Evolutionary conservation across 1,140 invertebrate genomes (phyloP).

Genomic region (Meloidogyne floridensis): DNA sequence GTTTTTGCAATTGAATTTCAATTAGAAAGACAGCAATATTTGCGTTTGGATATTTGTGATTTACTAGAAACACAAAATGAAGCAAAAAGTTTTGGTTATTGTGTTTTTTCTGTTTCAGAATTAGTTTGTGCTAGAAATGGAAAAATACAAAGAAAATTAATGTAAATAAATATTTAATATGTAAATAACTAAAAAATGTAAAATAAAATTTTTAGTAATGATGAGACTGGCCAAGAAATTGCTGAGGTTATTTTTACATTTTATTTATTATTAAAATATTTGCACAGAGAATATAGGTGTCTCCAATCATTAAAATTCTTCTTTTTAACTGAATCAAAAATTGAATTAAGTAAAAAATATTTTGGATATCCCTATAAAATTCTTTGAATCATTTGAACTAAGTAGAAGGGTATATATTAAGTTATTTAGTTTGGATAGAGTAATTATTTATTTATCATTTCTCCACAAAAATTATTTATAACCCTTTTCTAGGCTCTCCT

Average conservation of each 20-base stretch:
- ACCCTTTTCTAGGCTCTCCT: conserved; percentile 29
- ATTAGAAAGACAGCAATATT: conserved; percentile 42
- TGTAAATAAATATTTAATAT: conserved; percentile 37
- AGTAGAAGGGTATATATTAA: no score
- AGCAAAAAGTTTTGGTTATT: conserved; percentile 49
- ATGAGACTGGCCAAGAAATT: conserved; percentile 49
- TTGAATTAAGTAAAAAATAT: no score
- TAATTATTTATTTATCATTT: no score
- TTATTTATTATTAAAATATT: background rate
- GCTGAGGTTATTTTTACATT: conserved; percentile 34
- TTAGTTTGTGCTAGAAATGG: conserved; percentile 34
- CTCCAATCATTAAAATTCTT: no score
- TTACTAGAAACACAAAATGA: conserved; percentile 26
- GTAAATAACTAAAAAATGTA: conserved; percentile 19
- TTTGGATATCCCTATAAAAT: no score
- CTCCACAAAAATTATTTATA: no score
- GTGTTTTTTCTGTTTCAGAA: conserved; percentile 55
- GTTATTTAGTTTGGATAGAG: no score
- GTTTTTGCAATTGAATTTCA: conserved; percentile 60
- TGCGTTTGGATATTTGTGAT: conserved; percentile 5
- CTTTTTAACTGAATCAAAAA: background rate
- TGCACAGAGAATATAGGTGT: no score
- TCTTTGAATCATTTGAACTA: no score
- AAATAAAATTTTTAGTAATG: conserved; percentile 44
- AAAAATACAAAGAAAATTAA: conserved; percentile 41